A percentile compares a stretch with the other conserved stretches of the same genome.
Conservation (phyloP, 2,797 vertebrate species). For the Leuciscus waleckii region DNA sequence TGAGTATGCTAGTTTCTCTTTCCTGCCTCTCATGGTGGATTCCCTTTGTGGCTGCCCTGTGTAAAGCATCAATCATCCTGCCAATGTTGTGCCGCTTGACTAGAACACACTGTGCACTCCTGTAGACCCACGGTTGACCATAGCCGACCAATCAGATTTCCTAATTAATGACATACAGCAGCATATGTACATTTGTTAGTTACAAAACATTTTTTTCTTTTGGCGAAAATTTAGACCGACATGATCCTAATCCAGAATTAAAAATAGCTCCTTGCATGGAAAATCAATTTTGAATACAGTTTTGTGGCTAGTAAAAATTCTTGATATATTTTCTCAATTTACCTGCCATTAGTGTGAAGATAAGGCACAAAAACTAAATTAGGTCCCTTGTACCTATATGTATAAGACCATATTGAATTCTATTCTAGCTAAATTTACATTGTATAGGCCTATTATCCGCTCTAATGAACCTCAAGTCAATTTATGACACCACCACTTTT, state of each 20-base stretch:
- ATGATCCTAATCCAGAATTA: not conserved
- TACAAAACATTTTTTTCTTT: not conserved
- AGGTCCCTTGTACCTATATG: not conserved
- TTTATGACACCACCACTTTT: conserved; percentile 4
- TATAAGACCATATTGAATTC: conserved; percentile 34
- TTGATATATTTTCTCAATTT: not conserved
- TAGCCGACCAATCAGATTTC: conserved; percentile 8
- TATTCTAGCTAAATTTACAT: not conserved
- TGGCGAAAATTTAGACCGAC: not conserved
- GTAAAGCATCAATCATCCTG: conserved; percentile 46
- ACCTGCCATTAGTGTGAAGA: not conserved
- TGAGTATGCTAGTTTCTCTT: conserved; percentile 9
- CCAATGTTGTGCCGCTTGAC: conserved; percentile 36
- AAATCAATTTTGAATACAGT: not conserved
- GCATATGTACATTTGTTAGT: conserved; percentile 3
- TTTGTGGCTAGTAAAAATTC: not conserved
- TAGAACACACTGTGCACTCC: conserved; percentile 17
- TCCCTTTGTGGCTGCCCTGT: conserved; percentile 16
- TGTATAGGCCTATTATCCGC: not conserved
- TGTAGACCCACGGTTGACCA: conserved; percentile 10
- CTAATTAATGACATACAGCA: conserved; percentile 1
- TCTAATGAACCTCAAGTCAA: not conserved
- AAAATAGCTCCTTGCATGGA: not conserved
- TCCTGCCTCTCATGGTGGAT: conserved; percentile 1
- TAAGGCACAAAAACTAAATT: not conserved